Conservation (phyloP, 2,113 vertebrate genomes). For the Choloepus hoffmanni region DNA sequence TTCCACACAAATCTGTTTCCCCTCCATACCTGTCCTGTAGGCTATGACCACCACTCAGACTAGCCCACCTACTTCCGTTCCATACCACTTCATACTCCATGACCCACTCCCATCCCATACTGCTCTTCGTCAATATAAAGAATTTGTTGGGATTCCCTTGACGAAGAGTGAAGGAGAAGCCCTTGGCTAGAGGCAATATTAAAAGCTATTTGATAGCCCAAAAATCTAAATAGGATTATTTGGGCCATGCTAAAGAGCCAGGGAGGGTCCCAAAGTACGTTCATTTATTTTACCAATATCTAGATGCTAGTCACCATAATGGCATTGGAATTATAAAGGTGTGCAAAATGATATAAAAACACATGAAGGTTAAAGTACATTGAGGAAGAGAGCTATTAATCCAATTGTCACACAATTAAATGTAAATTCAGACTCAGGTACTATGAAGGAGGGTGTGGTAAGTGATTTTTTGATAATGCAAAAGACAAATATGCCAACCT, state of each 20-base stretch:
- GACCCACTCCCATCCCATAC: neutral
- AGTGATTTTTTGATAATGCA: neutral
- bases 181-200: neutral
- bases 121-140: neutral
- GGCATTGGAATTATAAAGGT: neutral
- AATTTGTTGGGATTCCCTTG: neutral
- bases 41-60: neutral
- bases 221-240: neutral
- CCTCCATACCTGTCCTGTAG: neutral
- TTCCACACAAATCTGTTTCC: neutral
- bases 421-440: neutral
- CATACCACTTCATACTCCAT: neutral
- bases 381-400: neutral
- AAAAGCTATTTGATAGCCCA: neutral
- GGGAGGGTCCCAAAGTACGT: neutral
- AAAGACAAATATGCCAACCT: neutral
- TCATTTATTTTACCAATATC: conserved; percentile 9
- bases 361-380: neutral
- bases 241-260: neutral
- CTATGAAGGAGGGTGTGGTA: neutral
- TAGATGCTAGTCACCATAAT: neutral
- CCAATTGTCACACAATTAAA: neutral
- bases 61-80: neutral
- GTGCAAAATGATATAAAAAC: neutral
- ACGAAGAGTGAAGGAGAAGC: neutral